phyloP scores from a whole-genome alignment of 2,113 vertebrate genomes.

The Crocuta crocuta region DNA sequence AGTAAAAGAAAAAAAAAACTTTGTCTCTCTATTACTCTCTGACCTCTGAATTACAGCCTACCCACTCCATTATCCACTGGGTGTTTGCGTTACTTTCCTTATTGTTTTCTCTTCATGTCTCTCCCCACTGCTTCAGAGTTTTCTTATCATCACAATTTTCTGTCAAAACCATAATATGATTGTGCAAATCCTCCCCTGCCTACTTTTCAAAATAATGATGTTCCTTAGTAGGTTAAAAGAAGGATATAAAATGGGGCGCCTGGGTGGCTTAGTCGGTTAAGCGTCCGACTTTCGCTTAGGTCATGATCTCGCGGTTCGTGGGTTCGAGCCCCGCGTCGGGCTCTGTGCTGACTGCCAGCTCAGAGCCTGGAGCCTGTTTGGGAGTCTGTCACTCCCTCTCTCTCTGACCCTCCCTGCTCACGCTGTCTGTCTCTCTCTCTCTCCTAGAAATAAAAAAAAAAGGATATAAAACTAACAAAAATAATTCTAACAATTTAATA shows the following conservation, averaged over 20 bases:
- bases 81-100: neutral
- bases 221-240: neutral
- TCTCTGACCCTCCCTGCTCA: too few species aligned
- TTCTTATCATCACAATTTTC: neutral
- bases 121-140: neutral
- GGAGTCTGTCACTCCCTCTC: too few species aligned
- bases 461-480: neutral
- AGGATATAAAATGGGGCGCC: neutral
- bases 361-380: too few species aligned
- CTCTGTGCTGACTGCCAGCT: too few species aligned
- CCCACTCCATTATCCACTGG: neutral
- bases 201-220: neutral
- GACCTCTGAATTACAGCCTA: neutral
- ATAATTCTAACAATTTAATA: neutral
- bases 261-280: too few species aligned
- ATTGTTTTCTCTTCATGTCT: neutral
- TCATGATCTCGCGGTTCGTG: too few species aligned
- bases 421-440: too few species aligned
- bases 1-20: neutral
- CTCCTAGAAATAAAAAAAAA: neutral
- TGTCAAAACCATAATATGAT: neutral
- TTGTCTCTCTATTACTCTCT: neutral
- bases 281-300: too few species aligned
- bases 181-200: neutral
- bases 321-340: too few species aligned